Evolutionary conservation across 2,888 invertebrate genomes (phyloP), one percentile per base, ranked within the genome.

Genomic region (Heliconius erato): DNA sequence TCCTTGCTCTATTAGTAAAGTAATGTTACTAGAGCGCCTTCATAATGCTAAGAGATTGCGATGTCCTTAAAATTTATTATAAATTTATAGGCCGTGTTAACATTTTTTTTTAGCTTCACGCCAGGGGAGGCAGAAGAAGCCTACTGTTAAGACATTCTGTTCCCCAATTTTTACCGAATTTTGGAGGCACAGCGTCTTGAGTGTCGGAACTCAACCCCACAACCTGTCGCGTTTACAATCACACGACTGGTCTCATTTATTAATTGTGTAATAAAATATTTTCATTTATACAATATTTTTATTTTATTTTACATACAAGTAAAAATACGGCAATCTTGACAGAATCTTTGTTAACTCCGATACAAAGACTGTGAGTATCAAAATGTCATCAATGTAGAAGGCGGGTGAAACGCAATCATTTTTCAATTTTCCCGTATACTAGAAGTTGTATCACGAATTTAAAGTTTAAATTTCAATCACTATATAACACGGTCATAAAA

Each of bases 381-480:
- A 84, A 84, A 78, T n/a, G 28, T 79, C 82, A 82, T 82, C 71
- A 80, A 32, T 54, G 59, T 80, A 32, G 72, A 72, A 80, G 40
- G 78, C 81, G 78, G 79, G 80, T 79, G 74, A 82, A 84, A 81
- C 72, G 81, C 78, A 84, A 84, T 84, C 80, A 84, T 83, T 81
- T 84, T 84, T 82, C 81, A 78, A 83, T 84, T 80, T 83, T 80
- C 78, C 59, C 63, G 68, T 72, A 78, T 63, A 74, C 69, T 76
- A 67, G 40, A 72, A 72, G 19, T 69, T 77, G 71, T 74, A 80
- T 72, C 81, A 77, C 69, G 77, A 81, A 77, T 83, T 81, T 83
- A 83, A 83, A 84, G 81, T 84, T 81, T 84, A 83, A 81, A 78
- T 79, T 83, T 82, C 84, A 82, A 84, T 82, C 81, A 82, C 74